Evolutionary conservation across 2,888 invertebrate genomes (phyloP), one percentile per base, ranked within the genome.

Genomic region (Vesta saturnalis): DNA sequence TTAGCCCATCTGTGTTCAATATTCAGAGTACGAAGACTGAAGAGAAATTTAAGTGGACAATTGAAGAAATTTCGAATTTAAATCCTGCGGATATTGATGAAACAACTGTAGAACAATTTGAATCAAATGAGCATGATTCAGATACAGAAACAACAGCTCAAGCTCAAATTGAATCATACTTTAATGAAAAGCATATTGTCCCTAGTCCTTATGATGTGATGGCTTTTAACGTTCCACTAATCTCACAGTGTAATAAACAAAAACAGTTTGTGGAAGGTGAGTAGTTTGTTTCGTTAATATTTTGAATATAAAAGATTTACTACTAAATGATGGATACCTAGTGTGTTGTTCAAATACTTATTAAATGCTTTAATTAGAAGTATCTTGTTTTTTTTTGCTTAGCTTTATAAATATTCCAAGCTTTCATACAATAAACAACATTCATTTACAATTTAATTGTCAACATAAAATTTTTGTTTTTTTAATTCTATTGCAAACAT

Each of bases 21-120:
- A 80, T 78, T 35, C 77, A 82, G 10, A 84, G 80, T 56, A 81
- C 85, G 0, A 81, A 83, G 69, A 77, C 78, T 68, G 85, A 84
- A 5, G 82, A 85, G n/a, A 85, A 85, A 64, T 90, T 90, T 76
- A 84, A 86, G 64, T 92, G 92, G 92, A 90, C 89, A 56, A 91
- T 92, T 69, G 91, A 92, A 69, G 91, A 92, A 77, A 85, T 90
- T 8, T 91, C 91, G 62, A 85, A 83, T n/a, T 83, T 92, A 65
- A 86, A 88, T 57, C 92, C 92, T 18, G 90, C 89, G 1, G 89
- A 90, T 73, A 91, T 92, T 65, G 91, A 91, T 71, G 91, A 87
- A 74, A 82, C 85, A 59, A 88, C 89, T 59, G 84, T 87, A 60
- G 88, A 89, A 74, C 90, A 90, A 76, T 88, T 88, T 76, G 88